Evolutionary conservation across 2,888 invertebrate genomes (phyloP).

Genomic region (Drosophila picticornis): DNA sequence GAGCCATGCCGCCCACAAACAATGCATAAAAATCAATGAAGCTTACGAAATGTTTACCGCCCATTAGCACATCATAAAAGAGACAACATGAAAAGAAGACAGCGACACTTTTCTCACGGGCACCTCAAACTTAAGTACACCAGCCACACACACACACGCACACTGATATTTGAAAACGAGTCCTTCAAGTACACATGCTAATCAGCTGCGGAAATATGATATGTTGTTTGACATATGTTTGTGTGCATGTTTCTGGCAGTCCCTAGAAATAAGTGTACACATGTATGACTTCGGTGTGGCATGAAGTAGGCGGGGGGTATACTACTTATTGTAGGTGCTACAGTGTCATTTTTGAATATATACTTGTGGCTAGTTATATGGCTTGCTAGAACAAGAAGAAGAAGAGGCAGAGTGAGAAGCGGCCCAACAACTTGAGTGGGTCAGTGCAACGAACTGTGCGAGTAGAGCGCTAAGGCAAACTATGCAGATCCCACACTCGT

Average conservation of each 20-base stretch:
- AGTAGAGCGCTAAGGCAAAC: neutral
- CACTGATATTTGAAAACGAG: constrained; percentile 14
- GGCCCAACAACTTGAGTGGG: constrained; percentile 26
- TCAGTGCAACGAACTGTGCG: constrained; percentile 52
- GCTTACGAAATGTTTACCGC: constrained; percentile 76
- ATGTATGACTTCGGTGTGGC: constrained; percentile 66
- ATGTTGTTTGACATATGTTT: constrained; percentile 57
- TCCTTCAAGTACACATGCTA: constrained; percentile 71
- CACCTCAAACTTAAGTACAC: constrained; percentile 28
- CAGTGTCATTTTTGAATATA: constrained; percentile 2
- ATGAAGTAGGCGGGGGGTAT: constrained; percentile 3
- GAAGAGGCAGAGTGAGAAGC: neutral
- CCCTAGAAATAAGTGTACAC: constrained; percentile 55
- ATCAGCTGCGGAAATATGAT: constrained; percentile 71
- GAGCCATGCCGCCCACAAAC: constrained; percentile 39
- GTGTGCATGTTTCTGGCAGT: constrained; percentile 20
- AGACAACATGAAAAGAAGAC: constrained; percentile 16
- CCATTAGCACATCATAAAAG: constrained; percentile 71
- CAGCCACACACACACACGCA: constrained; percentile 19
- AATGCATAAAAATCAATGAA: constrained; percentile 72
- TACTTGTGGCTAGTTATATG: constrained; percentile 37
- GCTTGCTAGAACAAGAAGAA: constrained; percentile 23
- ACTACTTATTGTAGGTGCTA: constrained; percentile 21
- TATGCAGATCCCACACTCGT: constrained; percentile 12
- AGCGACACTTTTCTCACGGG: constrained; percentile 61